Percentiles rank a stretch among this genome's conserved stretches.
Conservation (phyloP, 1,140 invertebrate genomes). For the Drosophila neocordata region DNA sequence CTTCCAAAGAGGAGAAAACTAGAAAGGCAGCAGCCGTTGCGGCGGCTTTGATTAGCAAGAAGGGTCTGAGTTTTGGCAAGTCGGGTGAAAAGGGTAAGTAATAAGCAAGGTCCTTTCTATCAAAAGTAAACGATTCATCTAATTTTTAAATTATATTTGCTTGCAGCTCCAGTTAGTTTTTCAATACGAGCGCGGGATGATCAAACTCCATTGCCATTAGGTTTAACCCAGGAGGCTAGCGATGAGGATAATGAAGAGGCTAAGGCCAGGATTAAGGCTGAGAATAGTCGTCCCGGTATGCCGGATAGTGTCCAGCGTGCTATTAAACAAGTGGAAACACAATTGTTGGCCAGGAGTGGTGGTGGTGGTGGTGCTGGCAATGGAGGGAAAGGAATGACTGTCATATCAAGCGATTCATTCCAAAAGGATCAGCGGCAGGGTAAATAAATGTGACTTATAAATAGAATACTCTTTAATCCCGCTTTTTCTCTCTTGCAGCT, state of each 20-base stretch:
- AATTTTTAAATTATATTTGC: background rate
- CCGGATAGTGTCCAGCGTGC: conserved; percentile 78
- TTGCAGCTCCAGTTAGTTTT: conserved; percentile 88
- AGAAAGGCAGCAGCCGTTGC: conserved; percentile 66
- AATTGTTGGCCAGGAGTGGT: conserved; percentile 64
- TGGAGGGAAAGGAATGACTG: conserved; percentile 22
- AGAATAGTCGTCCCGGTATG: conserved; percentile 46
- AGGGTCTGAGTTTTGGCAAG: conserved; percentile 52
- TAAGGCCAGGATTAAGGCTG: conserved; percentile 78
- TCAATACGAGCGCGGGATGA: conserved; percentile 92
- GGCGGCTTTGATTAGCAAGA: conserved; percentile 72
- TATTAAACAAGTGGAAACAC: conserved; percentile 75
- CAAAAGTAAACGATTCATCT: no score
- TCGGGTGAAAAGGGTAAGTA: conserved; percentile 42
- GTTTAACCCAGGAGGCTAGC: conserved; percentile 89
- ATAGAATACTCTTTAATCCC: no score
- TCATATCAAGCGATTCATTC: conserved; percentile 12
- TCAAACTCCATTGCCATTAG: conserved; percentile 87
- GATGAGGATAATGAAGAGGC: conserved; percentile 84
- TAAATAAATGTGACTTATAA: background rate
- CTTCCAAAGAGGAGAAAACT: conserved; percentile 77
- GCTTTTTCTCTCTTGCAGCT: conserved; percentile 55
- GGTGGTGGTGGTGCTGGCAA: conserved; percentile 35
- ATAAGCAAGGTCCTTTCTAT: background rate
- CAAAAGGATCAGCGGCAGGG: conserved; percentile 73